Evolutionary conservation across 2,113 vertebrate genomes (phyloP).

Genomic region (Lasiurus cinereus): DNA sequence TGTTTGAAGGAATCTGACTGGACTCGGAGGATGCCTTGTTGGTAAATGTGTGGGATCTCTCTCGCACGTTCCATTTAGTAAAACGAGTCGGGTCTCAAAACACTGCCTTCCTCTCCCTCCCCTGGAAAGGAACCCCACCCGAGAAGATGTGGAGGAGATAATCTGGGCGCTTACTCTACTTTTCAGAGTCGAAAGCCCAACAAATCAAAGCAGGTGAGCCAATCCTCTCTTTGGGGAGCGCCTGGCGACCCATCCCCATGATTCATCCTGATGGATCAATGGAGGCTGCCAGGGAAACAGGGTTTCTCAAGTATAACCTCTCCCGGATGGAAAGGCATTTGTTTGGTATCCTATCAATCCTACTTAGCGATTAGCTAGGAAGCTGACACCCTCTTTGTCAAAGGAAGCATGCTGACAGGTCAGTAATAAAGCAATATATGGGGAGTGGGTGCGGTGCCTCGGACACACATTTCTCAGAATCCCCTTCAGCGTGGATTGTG

Average conservation of each 20-base stretch:
- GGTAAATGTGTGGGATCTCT: conserved; percentile 64
- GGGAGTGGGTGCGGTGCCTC: background rate
- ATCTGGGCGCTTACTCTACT: conserved; percentile 29
- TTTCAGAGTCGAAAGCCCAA: conserved; percentile 31
- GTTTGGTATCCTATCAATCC: conserved; percentile 77
- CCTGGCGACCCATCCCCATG: conserved; percentile 26
- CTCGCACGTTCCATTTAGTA: conserved; percentile 56
- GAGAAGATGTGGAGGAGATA: conserved; percentile 48
- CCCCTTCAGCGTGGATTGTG: background rate
- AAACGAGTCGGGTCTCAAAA: conserved; percentile 48
- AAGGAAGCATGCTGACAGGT: conserved; percentile 14
- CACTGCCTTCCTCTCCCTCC: conserved; percentile 18
- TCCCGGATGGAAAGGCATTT: conserved; percentile 66
- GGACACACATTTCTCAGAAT: conserved; percentile 36
- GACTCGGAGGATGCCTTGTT: conserved; percentile 44
- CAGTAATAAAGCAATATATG: conserved; percentile 9
- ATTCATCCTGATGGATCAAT: conserved; percentile 65
- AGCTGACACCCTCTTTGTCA: conserved; percentile 72
- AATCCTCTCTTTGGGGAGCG: conserved; percentile 42
- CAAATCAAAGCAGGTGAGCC: conserved; percentile 50
- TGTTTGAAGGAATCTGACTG: conserved; percentile 71
- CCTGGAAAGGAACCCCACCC: conserved; percentile 37
- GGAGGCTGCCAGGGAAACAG: conserved; percentile 38
- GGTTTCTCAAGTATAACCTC: conserved; percentile 71
- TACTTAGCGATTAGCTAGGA: conserved; percentile 67